A percentile compares a stretch with the other conserved stretches of the same genome.
These are phyloP conservation scores for Anguilla anguilla DNA, from an alignment of 2,797 vertebrate species.

Conservation along the genomic window DNA sequence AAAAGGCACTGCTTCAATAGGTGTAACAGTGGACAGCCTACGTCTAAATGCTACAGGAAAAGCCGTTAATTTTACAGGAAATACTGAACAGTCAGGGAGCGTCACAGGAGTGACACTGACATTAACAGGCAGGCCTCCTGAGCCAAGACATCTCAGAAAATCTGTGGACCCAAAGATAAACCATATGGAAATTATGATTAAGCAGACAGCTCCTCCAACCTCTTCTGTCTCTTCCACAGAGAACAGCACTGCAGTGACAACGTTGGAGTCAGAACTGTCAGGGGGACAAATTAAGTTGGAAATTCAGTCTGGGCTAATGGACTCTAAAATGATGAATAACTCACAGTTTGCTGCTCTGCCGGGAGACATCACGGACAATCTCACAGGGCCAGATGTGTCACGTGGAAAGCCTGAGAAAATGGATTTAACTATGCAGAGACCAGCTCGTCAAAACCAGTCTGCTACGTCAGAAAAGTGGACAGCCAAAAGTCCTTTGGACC, in stretches of 20 bases:
- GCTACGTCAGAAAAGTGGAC: not conserved
- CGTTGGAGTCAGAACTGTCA: not conserved
- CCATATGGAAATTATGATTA: not conserved
- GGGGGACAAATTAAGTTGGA: not conserved
- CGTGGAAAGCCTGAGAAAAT: not conserved
- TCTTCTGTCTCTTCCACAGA: not conserved
- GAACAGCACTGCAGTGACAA: not conserved
- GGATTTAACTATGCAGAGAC: not conserved
- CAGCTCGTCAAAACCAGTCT: conserved; percentile 18
- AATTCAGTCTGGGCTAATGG: not conserved
- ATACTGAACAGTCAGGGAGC: not conserved
- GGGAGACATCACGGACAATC: not conserved
- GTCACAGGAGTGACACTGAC: too few relatives aligned
- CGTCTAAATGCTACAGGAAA: conserved; percentile 6
- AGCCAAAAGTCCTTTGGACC: not conserved
- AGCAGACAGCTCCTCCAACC: not conserved
- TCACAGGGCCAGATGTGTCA: not conserved
- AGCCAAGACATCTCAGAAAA: not conserved
- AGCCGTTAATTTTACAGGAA: not conserved
- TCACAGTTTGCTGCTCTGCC: not conserved
- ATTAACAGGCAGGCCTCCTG: not conserved
- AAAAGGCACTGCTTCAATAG: not conserved
- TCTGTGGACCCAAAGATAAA: not conserved
- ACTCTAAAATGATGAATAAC: not conserved
- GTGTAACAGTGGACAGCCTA: not conserved